Evolutionary conservation across 1,140 invertebrate genomes (phyloP).

Genomic region (Camponotus floridanus): DNA sequence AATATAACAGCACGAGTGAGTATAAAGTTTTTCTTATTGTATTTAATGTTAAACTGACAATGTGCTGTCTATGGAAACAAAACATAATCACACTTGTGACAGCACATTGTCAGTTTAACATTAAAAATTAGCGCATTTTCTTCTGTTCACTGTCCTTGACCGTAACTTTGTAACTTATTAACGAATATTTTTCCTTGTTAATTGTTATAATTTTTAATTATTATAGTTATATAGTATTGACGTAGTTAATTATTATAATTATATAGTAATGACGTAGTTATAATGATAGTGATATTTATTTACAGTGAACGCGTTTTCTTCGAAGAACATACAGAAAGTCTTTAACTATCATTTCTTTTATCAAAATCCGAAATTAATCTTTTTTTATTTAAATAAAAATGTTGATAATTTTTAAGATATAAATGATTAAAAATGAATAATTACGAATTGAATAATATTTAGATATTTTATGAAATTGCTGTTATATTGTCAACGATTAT

Average conservation of each 20-base stretch:
- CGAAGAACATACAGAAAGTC: not conserved
- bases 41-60: not conserved
- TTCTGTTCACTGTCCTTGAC: not conserved
- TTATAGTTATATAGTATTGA: too few species aligned
- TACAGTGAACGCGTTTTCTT: not conserved
- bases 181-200: not conserved
- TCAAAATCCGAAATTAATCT: not conserved
- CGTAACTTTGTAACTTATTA: not conserved
- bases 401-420: not conserved
- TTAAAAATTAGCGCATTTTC: not conserved
- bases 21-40: not conserved
- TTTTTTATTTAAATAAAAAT: not conserved
- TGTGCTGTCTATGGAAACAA: not conserved
- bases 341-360: not conserved
- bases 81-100: not conserved
- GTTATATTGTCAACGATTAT: too few species aligned
- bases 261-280: too few species aligned
- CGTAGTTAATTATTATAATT: too few species aligned
- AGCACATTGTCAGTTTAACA: too few species aligned
- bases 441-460: too few species aligned
- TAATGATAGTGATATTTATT: too few species aligned
- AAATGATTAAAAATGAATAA: not conserved
- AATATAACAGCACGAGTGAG: conserved; percentile 72
- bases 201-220: too few species aligned
- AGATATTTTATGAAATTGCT: too few species aligned